Evolutionary conservation across 2,797 vertebrate species (phyloP), one percentile per base, ranked within the genome.

Genomic region (Enteromius trimaculatus): DNA sequence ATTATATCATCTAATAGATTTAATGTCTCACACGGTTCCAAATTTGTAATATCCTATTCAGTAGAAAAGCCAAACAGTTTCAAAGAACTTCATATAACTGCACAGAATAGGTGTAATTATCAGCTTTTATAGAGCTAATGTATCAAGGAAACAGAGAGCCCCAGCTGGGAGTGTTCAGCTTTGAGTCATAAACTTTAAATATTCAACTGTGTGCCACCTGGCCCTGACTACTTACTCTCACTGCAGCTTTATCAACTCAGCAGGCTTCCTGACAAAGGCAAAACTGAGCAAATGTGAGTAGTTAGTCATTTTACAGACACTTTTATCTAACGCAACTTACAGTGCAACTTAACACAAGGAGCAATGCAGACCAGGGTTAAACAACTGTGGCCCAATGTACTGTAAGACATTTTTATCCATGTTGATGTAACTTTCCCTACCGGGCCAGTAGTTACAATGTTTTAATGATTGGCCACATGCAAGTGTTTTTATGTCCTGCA

Each of bases 181-280:
- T 42, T 53, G 62, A 82, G 81, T 75, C 70, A 75, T 65, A 81
- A 81, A 81, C 80, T 75, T 75, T 65, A 81, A 81, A 81, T 64
- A 75, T 74, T 81, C 70, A 75, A 81, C 80, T 65, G 44, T 55
- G 81, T 66, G 71, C 81, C 72, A 82, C 72, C 72, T 82, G 81
- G 81, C 34, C 62, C 47, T 19, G 34, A 58, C 81, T 76, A 44
- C 62, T 55, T 49, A 47, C 58, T 65, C 80, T 47, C 76, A 78
- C 19, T 64, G 76, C 77, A 23, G 17, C 81, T 82, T 68, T 66
- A 82, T 77, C 81, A 82, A 77, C 72, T 21, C 79, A 49, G 72
- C 72, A 58, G 65, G 74, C 49, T 29, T 44, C 2, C 13, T 66
- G 11, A 69, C 16, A 21, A 14, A 51, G 65, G 51, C 53, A 62